Percentiles rank a stretch among this genome's conserved stretches.
Conservation (phyloP, 2,888 invertebrate genomes). For the Nephrocerus scutellatus region DNA sequence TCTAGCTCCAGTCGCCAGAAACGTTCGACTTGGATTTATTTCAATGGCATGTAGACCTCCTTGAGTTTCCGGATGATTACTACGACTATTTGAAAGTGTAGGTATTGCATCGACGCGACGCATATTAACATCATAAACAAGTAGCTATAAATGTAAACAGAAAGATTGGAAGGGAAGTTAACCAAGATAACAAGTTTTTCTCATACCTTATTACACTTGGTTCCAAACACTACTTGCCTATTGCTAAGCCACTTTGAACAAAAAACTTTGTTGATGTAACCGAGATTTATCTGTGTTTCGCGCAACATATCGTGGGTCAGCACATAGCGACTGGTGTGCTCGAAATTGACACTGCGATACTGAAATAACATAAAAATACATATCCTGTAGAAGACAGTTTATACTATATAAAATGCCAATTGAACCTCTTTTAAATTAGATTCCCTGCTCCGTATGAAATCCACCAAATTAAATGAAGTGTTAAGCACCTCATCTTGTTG, state of each 20-base stretch:
- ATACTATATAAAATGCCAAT: conserved; percentile 29
- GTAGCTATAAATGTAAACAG: conserved; percentile 54
- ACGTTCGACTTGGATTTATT: conserved; percentile 84
- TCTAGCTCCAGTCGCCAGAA: conserved; percentile 85
- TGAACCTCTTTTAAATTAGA: conserved; percentile 58
- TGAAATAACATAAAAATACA: conserved; percentile 17
- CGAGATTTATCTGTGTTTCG: conserved; percentile 74
- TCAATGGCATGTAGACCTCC: conserved; percentile 92
- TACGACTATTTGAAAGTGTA: conserved; percentile 61
- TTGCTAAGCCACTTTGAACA: conserved; percentile 95
- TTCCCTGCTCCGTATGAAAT: conserved; percentile 74
- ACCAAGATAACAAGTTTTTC: neutral
- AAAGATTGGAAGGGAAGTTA: conserved; percentile 3
- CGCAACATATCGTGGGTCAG: conserved; percentile 83
- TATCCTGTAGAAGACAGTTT: conserved; percentile 25
- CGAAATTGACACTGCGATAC: conserved; percentile 61
- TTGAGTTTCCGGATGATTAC: conserved; percentile 53
- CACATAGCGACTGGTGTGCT: conserved; percentile 81
- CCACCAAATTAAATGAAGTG: conserved; percentile 79
- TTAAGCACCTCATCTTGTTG: conserved; percentile 63
- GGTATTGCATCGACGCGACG: conserved; percentile 85
- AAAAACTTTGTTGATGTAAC: conserved; percentile 88
- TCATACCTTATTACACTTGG: conserved; percentile 89
- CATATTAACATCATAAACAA: conserved; percentile 86
- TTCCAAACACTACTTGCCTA: conserved; percentile 91